These are phyloP conservation scores for Lamellibrachia satsuma DNA, from an alignment of 2,888 invertebrate species.

Conservation along the genomic window DNA sequence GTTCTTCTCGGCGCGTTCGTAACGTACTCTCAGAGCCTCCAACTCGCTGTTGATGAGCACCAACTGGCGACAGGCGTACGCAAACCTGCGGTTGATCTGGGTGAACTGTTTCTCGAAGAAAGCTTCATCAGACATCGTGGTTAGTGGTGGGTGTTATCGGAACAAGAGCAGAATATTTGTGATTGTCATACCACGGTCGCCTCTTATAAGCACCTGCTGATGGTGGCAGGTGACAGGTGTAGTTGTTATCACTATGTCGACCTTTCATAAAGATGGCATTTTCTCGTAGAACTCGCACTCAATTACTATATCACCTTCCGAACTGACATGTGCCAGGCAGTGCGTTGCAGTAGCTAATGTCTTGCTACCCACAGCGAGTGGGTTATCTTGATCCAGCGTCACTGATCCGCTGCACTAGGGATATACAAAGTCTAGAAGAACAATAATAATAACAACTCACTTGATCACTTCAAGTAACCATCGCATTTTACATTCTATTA, in stretches of 20 bases:
- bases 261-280: background rate
- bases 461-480: no score
- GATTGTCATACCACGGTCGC: background rate
- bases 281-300: background rate
- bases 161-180: background rate
- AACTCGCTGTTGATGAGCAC: background rate
- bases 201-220: background rate
- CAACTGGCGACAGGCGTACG: background rate
- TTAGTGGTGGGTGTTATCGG: background rate
- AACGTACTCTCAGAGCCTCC: background rate
- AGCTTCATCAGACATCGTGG: background rate
- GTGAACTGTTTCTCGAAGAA: constrained; percentile 11
- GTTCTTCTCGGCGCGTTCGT: background rate
- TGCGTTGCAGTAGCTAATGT: background rate
- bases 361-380: background rate
- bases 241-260: background rate
- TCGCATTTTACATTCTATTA: no score
- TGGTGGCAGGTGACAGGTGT: background rate
- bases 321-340: background rate
- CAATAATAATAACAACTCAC: no score
- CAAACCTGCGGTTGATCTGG: background rate
- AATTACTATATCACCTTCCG: background rate
- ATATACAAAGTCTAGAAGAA: no score
- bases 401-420: no score
- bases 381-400: background rate